A percentile compares a stretch with the other conserved stretches of the same genome.
Conservation (phyloP, 2,888 invertebrate species). For the Bursaphelenchus okinawaensis region DNA sequence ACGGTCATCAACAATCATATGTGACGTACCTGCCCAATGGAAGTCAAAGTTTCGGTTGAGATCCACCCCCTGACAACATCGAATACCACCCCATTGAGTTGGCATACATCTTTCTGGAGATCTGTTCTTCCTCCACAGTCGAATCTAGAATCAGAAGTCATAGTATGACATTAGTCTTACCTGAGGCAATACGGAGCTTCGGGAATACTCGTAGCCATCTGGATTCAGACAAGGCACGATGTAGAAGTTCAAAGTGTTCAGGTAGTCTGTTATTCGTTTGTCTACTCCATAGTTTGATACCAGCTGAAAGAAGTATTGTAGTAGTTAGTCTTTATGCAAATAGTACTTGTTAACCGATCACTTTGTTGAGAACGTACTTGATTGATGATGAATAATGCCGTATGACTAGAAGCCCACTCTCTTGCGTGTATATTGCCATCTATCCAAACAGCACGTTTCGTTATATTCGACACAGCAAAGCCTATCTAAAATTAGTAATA, state of each 20-base stretch:
- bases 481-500: conserved; percentile 34
- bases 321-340: conserved; percentile 6
- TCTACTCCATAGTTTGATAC: conserved; percentile 51
- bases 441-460: conserved; percentile 54
- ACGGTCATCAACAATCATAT: conserved; percentile 1
- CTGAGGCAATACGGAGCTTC: conserved; percentile 43
- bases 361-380: conserved; percentile 34
- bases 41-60: conserved; percentile 57
- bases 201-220: conserved; percentile 51
- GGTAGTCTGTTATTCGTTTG: conserved; percentile 41
- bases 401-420: conserved; percentile 57
- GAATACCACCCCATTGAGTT: conserved; percentile 44
- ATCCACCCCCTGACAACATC: conserved; percentile 57
- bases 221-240: conserved; percentile 56
- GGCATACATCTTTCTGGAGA: conserved; percentile 47
- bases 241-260: conserved; percentile 49
- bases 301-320: conserved; percentile 32
- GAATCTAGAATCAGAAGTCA: conserved; percentile 15
- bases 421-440: conserved; percentile 47
- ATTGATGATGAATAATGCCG: conserved; percentile 56
- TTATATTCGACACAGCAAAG: conserved; percentile 26
- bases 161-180: conserved; percentile 17
- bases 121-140: conserved; percentile 57
- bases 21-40: conserved; percentile 24
- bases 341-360: no score